Conservation (phyloP, 2,888 invertebrate genomes). For the Flexamia atlantica region DNA sequence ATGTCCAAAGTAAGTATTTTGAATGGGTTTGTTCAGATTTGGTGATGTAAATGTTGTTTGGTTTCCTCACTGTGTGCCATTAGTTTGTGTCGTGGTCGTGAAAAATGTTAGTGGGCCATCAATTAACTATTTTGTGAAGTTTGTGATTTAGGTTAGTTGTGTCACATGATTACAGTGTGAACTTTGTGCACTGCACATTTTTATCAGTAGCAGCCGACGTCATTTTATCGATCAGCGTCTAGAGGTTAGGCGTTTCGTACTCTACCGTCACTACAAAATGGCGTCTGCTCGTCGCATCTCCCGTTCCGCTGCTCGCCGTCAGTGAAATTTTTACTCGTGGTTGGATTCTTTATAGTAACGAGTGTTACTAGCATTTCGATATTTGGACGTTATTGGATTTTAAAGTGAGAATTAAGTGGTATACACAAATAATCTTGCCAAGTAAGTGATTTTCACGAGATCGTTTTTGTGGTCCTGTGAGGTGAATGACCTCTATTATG, state of each 20-base stretch:
- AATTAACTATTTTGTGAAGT: not conserved
- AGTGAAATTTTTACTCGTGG: slow-evolving; percentile 19
- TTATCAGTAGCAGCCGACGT: slow-evolving; percentile 54
- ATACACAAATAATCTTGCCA: not conserved
- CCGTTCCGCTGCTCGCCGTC: not conserved
- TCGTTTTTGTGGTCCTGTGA: slow-evolving; percentile 12
- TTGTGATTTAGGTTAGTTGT: slow-evolving; percentile 22
- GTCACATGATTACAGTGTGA: slow-evolving; percentile 43
- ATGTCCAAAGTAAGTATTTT: slow-evolving; percentile 49
- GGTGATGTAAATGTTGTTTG: not conserved
- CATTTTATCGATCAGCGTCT: slow-evolving; percentile 49
- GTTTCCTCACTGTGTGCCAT: not conserved
- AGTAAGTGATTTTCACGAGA: slow-evolving; percentile 16
- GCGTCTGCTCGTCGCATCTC: slow-evolving; percentile 41
- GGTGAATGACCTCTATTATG: slow-evolving; percentile 52
- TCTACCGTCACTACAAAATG: slow-evolving; percentile 49
- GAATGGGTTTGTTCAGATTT: not conserved
- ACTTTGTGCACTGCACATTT: slow-evolving; percentile 38
- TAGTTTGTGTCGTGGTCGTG: not conserved
- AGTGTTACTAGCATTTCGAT: not conserved
- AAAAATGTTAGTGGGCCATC: not conserved
- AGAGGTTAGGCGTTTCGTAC: slow-evolving; percentile 56
- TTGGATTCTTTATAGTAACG: not conserved
- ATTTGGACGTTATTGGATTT: not conserved
- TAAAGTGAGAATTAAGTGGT: not conserved